These are phyloP conservation scores for Drosophila busckii DNA, from an alignment of 1,140 invertebrate species.

Conservation along the genomic window DNA sequence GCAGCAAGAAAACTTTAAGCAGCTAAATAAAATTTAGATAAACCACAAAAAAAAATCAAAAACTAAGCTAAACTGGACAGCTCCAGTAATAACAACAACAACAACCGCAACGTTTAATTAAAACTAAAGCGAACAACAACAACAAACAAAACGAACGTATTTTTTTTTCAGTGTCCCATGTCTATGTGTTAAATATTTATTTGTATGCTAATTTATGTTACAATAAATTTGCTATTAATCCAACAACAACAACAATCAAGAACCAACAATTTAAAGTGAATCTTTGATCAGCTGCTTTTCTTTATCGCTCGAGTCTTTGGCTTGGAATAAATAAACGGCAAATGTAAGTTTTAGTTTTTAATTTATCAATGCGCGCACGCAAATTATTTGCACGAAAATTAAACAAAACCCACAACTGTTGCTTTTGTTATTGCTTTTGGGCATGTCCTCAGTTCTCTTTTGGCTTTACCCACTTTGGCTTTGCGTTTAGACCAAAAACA, in stretches of 20 bases:
- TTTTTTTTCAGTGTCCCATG: slow-evolving; percentile 10
- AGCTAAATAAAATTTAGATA: slow-evolving; percentile 54
- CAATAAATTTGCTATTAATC: slow-evolving; percentile 70
- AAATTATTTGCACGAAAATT: no score
- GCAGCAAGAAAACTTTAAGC: slow-evolving; percentile 44
- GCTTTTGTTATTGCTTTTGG: neutral
- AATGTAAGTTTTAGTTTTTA: no score
- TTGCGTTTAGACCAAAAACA: neutral
- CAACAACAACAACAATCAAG: slow-evolving; percentile 27
- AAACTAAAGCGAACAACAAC: slow-evolving; percentile 5
- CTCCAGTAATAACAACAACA: slow-evolving; percentile 7
- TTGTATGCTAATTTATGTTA: slow-evolving; percentile 65
- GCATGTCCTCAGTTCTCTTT: slow-evolving; percentile 4
- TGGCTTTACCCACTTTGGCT: slow-evolving; percentile 15
- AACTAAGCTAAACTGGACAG: slow-evolving; percentile 17
- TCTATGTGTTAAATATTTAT: slow-evolving; percentile 51
- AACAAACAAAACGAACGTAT: slow-evolving; percentile 20
- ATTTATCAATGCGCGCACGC: no score
- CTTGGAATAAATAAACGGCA: slow-evolving; percentile 55
- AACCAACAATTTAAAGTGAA: no score
- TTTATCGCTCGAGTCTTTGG: slow-evolving; percentile 10
- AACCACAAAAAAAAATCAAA: slow-evolving; percentile 21
- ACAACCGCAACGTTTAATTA: slow-evolving; percentile 7
- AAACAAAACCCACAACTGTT: neutral
- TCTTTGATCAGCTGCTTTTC: slow-evolving; percentile 18